A percentile compares a stretch with the other conserved stretches of the same genome.
These are phyloP conservation scores for Euleptes europaea DNA, from an alignment of 2,113 vertebrate species.

Conservation along the genomic window DNA sequence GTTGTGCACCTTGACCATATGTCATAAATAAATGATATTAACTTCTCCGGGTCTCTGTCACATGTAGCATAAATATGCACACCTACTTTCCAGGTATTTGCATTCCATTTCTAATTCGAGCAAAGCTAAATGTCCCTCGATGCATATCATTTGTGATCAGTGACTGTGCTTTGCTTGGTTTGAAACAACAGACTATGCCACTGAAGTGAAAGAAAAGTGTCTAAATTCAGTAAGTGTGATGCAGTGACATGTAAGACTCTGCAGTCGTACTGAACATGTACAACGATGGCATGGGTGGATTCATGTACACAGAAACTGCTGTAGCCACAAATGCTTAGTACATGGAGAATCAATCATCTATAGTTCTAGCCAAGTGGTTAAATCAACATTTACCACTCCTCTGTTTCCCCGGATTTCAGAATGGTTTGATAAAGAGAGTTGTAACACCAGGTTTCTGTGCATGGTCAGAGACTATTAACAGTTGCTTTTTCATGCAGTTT, in stretches of 20 bases:
- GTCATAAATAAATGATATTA: not conserved
- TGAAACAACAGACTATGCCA: not conserved
- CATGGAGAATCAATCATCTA: no score
- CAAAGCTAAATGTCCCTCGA: conserved; percentile 2
- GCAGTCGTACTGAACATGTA: not conserved
- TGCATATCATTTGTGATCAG: not conserved
- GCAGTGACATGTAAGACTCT: not conserved
- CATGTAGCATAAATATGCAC: not conserved
- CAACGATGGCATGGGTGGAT: not conserved
- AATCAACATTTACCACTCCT: no score
- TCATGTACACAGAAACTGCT: no score
- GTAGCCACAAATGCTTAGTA: no score
- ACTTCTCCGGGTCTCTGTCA: not conserved
- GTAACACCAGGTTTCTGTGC: not conserved
- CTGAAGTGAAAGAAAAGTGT: not conserved
- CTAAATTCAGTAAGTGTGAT: not conserved
- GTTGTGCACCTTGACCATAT: not conserved
- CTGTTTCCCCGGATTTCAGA: no score
- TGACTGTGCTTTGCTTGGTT: not conserved
- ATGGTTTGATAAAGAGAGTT: no score
- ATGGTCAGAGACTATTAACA: not conserved
- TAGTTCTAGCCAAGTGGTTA: no score
- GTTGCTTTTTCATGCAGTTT: no score
- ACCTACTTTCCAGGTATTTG: not conserved
- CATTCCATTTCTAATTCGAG: conserved; percentile 3